Evolutionary conservation across 2,113 vertebrate genomes (phyloP).

Genomic region (Entomyzon cyanotis): DNA sequence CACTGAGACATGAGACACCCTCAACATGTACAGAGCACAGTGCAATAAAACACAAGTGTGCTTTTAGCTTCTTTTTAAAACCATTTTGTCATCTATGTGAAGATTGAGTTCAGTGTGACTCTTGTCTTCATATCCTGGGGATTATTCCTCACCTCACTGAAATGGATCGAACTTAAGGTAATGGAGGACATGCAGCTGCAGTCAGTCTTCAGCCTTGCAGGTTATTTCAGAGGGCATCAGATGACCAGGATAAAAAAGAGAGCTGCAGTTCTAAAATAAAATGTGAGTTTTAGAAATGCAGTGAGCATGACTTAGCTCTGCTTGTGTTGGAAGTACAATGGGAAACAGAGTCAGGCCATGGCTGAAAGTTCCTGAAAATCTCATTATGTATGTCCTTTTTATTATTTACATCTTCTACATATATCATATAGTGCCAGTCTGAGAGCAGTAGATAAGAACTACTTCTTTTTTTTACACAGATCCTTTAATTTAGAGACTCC

Average conservation of each 20-base stretch:
- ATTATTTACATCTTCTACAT: neutral
- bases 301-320: neutral
- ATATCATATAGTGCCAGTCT: neutral
- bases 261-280: neutral
- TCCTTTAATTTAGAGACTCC: conserved; percentile 34
- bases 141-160: neutral
- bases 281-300: neutral
- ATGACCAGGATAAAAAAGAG: fast-evolving
- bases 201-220: neutral
- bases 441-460: conserved; percentile 42
- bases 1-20: neutral
- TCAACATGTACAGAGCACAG: neutral
- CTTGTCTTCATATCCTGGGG: neutral
- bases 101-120: neutral
- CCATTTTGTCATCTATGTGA: neutral
- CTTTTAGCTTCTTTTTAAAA: neutral
- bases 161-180: too few relatives aligned
- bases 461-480: neutral
- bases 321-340: neutral
- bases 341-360: neutral
- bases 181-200: neutral
- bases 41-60: neutral
- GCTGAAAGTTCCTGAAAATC: neutral
- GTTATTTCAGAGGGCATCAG: neutral
- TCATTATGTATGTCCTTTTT: neutral